Base-by-base conservation (phyloP, 2,113 vertebrate genomes). In the Clupea harengus region DNA sequence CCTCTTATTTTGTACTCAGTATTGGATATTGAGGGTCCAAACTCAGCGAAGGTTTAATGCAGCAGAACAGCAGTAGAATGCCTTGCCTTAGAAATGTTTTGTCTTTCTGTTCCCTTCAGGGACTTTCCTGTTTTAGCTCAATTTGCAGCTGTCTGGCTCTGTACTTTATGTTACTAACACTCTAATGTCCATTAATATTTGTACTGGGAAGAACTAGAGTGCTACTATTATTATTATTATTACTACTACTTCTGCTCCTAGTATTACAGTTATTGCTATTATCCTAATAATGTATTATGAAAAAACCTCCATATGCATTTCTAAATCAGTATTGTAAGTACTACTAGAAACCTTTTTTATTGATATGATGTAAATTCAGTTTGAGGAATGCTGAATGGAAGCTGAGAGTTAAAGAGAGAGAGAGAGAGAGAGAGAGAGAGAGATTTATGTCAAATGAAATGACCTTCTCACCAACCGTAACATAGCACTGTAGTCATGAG, bases 281-380 rank as follows among this genome's bases (percentile, higher is more conserved):
- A 78, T 78, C 72, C 72, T 78, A 13, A 78, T 39, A 78, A 75
- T 75, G 25, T 78, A 78, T 32, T 78, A 78, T 39, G 72, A 39
- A 78, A 44, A 78, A 39, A 75, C 39, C 28, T 15, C 28, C 72
- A 39, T 78, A 78, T 78, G 72, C 28, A 78, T 78, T 78, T 78
- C 28, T 78, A 78, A 10, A 78, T 78, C 72, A 15, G 11, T 78
- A 78, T 78, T 78, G 72, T 78, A 78, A 78, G 72, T 78, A 78
- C 72, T 39, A 78, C 72, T 78, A 78, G 72, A 78, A 32, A 78
- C 72, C 4, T 78, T 78, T 78, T 78, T 32, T 78, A 78, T 6
- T 78, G 28, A 39, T 78, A 78, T 78, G 72, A 78, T 78, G 44
- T 39, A 78, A 32, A 78, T 78, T 78, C 28, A 32, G 72, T 78